These are phyloP conservation scores for Biston betularia DNA, from an alignment of 2,888 invertebrate genomes.

Conservation along the genomic window DNA sequence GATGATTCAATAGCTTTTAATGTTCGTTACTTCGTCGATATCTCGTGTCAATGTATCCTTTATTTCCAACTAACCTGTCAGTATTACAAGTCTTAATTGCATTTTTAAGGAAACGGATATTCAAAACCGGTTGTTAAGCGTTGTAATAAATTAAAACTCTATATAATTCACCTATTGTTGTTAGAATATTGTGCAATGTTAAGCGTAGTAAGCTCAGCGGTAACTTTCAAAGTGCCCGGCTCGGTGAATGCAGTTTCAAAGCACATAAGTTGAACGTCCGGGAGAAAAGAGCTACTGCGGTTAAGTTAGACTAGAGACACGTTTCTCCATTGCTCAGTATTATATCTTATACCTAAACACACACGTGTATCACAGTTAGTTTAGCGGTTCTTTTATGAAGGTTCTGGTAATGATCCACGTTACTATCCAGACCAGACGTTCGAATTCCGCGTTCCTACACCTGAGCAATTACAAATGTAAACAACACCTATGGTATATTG, in stretches of 20 bases:
- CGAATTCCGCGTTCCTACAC: constrained; percentile 60
- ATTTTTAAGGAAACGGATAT: constrained; percentile 49
- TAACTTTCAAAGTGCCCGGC: constrained; percentile 36
- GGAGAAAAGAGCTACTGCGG: constrained; percentile 50
- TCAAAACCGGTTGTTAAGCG: constrained; percentile 27
- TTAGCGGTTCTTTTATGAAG: constrained; percentile 55
- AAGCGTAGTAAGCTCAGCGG: constrained; percentile 50
- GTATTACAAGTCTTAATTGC: constrained; percentile 51
- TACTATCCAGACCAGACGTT: constrained; percentile 47
- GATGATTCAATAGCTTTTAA: constrained; percentile 60
- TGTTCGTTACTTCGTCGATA: constrained; percentile 40
- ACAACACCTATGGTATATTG: constrained; percentile 63
- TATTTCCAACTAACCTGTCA: constrained; percentile 47
- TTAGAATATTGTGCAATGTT: constrained; percentile 32
- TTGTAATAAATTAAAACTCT: constrained; percentile 24
- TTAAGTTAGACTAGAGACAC: constrained; percentile 12
- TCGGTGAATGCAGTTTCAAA: constrained; percentile 57
- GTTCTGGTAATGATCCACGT: constrained; percentile 36
- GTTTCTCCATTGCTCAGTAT: constrained; percentile 9
- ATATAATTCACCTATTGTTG: constrained; percentile 8
- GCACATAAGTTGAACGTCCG: constrained; percentile 58
- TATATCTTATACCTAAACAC: constrained; percentile 22
- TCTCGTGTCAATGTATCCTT: constrained; percentile 54
- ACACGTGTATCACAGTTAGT: constrained; percentile 42
- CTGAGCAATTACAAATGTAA: constrained; percentile 67